Base-by-base conservation (phyloP, 1,140 invertebrate species). In the Saxidomus purpurata region DNA sequence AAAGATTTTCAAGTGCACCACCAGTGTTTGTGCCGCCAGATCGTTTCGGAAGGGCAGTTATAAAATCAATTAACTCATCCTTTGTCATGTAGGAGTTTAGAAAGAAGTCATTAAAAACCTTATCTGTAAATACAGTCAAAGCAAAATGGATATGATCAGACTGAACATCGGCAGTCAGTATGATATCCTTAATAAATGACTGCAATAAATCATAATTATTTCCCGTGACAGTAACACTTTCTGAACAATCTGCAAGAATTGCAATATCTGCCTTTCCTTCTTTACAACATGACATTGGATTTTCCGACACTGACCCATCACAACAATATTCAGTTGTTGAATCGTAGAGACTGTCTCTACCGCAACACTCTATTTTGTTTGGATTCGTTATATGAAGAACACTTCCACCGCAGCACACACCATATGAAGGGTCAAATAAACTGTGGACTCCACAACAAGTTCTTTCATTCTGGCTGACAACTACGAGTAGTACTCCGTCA, bases 1-100 rank as follows among this genome's bases (percentile, higher is more conserved):
- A 9, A 1, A 81, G 36, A 49, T 81, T 81, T 81, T 81, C 2
- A 22, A 81, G 47, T 47, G 79, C 79, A n/a, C 47, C 43, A 22
- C 79, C 79, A n/a, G 79, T 81, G 25, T 61, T 81, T n/a, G 52
- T 61, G 4, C 17, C 49, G 1, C 79, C 49, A 61, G 47, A 31
- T 2, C 79, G 28, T 38, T 2, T 63, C 4, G 31, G 43, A 15
- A 61, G 9, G n/a, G 43, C 38, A 47, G 22, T 22, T 11, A 81
- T 81, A 25, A 61, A 55, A 22, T 59, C 3, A n/a, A 81, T 34
- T 11, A 81, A 61, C 11, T 34, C 31, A 19, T 9, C 25, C 11
- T n/a, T 59, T 19, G 43, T 81, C 34, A 13, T 81, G 59, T 61
- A 81, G 4, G 28, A 34, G 52, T 81, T 34, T 6, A 81, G 55